Conservation (phyloP, 2,113 vertebrate genomes). For the Solea solea region DNA sequence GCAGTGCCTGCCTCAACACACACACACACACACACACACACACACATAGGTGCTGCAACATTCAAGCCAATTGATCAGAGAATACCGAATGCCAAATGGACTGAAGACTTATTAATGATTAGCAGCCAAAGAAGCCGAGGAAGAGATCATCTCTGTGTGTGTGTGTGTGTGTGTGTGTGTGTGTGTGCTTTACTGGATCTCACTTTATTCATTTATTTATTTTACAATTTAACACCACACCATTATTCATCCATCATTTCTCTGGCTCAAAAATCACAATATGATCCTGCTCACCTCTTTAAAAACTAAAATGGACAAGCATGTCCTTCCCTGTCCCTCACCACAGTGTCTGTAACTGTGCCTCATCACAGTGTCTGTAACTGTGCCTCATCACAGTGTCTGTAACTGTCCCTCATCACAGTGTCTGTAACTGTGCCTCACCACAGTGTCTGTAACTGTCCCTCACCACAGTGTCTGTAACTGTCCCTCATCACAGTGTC, state of each 20-base stretch:
- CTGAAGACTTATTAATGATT: constrained; percentile 66
- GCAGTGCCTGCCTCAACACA: constrained; percentile 64
- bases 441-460: too few species aligned
- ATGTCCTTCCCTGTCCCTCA: constrained; percentile 18
- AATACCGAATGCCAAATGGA: constrained; percentile 62
- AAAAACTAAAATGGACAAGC: constrained; percentile 9
- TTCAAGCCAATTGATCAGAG: constrained; percentile 69
- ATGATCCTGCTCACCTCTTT: constrained; percentile 15
- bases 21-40: constrained; percentile 31
- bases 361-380: too few species aligned
- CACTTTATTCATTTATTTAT: neutral
- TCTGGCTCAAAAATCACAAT: constrained; percentile 14
- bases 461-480: neutral
- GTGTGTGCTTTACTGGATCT: constrained; percentile 22
- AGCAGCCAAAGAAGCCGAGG: constrained; percentile 38
- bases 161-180: too few species aligned
- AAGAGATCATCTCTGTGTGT: constrained; percentile 15
- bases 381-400: too few species aligned
- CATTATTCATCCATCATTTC: constrained; percentile 1
- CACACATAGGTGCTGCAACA: constrained; percentile 47
- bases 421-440: too few species aligned
- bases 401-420: too few species aligned
- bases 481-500: too few species aligned
- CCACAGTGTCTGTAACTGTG: neutral
- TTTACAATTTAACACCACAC: constrained; percentile 1